Conservation (phyloP, 2,888 invertebrate species). For the Desoria tigrina region DNA sequence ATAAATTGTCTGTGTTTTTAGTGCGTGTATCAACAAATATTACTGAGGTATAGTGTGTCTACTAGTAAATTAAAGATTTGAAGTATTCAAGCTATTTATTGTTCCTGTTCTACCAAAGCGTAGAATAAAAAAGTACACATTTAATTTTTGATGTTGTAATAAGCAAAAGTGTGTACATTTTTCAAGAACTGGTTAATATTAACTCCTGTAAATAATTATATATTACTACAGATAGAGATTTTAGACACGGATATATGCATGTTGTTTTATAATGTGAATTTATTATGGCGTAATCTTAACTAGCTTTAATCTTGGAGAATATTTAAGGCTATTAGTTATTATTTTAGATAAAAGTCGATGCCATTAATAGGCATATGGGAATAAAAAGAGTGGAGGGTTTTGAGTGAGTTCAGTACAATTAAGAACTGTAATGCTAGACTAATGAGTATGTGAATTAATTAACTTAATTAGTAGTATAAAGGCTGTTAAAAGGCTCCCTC, state of each 20-base stretch:
- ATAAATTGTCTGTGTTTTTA: too few species aligned
- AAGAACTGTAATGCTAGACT: too few species aligned
- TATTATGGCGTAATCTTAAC: too few species aligned
- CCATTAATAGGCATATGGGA: background rate
- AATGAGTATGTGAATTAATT: too few species aligned
- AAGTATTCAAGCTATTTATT: slow-evolving; percentile 13
- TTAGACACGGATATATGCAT: background rate
- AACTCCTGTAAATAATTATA: too few species aligned
- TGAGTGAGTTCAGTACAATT: background rate
- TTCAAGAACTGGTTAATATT: slow-evolving; percentile 21
- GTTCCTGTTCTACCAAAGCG: slow-evolving; percentile 8
- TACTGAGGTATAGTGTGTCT: background rate
- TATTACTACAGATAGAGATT: too few species aligned
- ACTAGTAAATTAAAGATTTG: background rate
- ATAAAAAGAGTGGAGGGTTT: background rate
- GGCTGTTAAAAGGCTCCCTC: too few species aligned
- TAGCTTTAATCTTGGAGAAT: too few species aligned
- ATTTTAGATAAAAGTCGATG: too few species aligned
- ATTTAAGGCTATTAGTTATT: too few species aligned
- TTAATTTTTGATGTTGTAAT: slow-evolving; percentile 18
- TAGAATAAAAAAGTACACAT: slow-evolving; percentile 8
- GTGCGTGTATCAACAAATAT: background rate
- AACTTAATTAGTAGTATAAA: too few species aligned
- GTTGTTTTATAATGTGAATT: slow-evolving; percentile 8
- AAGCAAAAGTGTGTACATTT: slow-evolving; percentile 14